These are phyloP conservation scores for Coelinius sp. DNA, from an alignment of 2,888 invertebrate species.

Conservation along the genomic window DNA sequence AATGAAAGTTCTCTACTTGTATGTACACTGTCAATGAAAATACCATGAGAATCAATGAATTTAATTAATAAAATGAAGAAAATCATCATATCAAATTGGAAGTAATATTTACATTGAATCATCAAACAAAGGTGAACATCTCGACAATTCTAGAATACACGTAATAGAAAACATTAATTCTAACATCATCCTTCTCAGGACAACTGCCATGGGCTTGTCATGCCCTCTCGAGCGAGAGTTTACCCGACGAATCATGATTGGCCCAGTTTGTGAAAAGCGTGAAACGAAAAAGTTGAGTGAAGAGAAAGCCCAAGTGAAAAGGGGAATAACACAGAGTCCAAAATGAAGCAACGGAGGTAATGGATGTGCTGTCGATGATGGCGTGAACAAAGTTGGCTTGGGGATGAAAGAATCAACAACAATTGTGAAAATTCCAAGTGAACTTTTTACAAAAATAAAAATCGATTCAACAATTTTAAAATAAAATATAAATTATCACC, in stretches of 20 bases:
- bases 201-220: background rate
- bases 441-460: background rate
- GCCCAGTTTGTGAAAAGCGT: conserved; percentile 41
- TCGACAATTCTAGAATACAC: background rate
- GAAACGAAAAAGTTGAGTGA: conserved; percentile 29
- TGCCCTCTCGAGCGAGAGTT: conserved; percentile 46
- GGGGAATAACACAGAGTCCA: conserved; percentile 11
- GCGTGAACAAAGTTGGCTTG: background rate
- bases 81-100: no score
- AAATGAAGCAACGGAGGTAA: conserved; percentile 10
- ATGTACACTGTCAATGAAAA: background rate
- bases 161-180: background rate
- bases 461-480: background rate
- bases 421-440: no score
- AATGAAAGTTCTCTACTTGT: background rate
- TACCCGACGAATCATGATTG: conserved; percentile 52
- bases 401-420: background rate
- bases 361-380: background rate
- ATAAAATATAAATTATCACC: background rate
- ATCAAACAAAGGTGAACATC: background rate
- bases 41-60: no score
- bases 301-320: conserved; percentile 9
- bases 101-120: no score
- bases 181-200: background rate
- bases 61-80: no score